Evolutionary conservation across 2,888 invertebrate genomes (phyloP).

Genomic region (Endotricha flammealis): DNA sequence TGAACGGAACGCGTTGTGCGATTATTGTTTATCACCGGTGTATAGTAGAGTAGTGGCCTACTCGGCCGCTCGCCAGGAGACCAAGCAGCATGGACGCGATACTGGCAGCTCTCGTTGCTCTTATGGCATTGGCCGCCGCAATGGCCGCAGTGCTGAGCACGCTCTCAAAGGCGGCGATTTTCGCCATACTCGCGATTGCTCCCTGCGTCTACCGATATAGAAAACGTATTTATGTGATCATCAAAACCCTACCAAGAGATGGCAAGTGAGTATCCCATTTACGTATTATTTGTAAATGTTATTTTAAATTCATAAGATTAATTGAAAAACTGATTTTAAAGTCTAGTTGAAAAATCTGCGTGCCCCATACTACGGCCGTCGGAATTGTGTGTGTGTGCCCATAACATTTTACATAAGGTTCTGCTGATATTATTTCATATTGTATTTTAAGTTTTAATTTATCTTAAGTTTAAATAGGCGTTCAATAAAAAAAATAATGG

Average conservation of each 20-base stretch:
- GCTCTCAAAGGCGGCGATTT: constrained; percentile 85
- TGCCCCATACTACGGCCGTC: too few species aligned
- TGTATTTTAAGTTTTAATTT: too few species aligned
- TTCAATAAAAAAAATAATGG: too few species aligned
- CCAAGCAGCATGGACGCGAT: constrained; percentile 75
- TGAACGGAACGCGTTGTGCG: constrained; percentile 34
- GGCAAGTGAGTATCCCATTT: constrained; percentile 82
- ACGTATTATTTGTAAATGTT: too few species aligned
- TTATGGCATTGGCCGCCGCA: constrained; percentile 74
- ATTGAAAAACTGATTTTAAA: too few species aligned
- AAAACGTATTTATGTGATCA: constrained; percentile 78
- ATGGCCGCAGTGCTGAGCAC: constrained; percentile 79
- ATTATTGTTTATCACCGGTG: constrained; percentile 38
- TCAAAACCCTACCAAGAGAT: constrained; percentile 82
- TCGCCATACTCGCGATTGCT: constrained; percentile 77
- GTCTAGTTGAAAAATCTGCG: too few species aligned
- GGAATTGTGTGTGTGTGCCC: too few species aligned
- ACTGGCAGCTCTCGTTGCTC: constrained; percentile 70
- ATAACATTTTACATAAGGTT: too few species aligned
- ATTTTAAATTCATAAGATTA: too few species aligned
- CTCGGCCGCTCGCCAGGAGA: constrained; percentile 64
- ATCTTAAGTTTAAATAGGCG: too few species aligned
- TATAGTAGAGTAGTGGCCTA: constrained; percentile 50
- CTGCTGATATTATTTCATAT: too few species aligned
- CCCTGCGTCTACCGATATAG: constrained; percentile 77